These are phyloP conservation scores for Sparus aurata DNA, from an alignment of 2,797 vertebrate genomes.

Conservation along the genomic window DNA sequence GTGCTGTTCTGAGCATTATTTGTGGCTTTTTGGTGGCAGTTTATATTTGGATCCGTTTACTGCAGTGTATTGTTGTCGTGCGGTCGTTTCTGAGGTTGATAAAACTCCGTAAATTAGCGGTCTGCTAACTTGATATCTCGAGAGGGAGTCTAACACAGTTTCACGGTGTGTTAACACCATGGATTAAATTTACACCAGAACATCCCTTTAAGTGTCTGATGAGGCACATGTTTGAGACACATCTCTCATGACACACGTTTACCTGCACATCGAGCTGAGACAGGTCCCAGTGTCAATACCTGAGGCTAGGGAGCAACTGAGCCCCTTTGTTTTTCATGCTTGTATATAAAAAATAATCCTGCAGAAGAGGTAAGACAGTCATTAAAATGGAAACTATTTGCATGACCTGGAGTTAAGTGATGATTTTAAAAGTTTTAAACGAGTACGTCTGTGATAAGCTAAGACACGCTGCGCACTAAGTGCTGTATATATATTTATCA, in stretches of 20 bases:
- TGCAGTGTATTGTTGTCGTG: too few species aligned
- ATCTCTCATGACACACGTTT: constrained; percentile 2
- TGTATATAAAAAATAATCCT: background rate
- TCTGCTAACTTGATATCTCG: too few species aligned
- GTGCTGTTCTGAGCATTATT: too few species aligned
- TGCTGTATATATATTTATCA: constrained; percentile 30
- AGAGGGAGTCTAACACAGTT: too few species aligned
- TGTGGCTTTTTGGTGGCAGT: too few species aligned
- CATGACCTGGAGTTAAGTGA: background rate
- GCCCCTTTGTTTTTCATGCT: background rate
- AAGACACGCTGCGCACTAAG: background rate
- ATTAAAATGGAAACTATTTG: constrained; percentile 20
- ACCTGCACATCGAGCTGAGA: constrained; percentile 19
- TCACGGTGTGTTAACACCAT: too few species aligned
- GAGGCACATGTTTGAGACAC: background rate
- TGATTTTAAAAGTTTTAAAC: background rate
- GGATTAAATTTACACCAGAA: too few species aligned
- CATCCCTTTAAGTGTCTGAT: background rate
- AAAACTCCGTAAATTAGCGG: too few species aligned
- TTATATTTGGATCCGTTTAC: too few species aligned
- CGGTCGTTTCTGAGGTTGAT: too few species aligned
- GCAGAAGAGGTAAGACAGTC: background rate
- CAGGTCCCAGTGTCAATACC: constrained; percentile 32
- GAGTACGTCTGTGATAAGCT: constrained; percentile 21
- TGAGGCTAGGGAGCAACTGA: background rate